Conservation (phyloP, 2,888 invertebrate species). For the Odiellus spinosus region DNA sequence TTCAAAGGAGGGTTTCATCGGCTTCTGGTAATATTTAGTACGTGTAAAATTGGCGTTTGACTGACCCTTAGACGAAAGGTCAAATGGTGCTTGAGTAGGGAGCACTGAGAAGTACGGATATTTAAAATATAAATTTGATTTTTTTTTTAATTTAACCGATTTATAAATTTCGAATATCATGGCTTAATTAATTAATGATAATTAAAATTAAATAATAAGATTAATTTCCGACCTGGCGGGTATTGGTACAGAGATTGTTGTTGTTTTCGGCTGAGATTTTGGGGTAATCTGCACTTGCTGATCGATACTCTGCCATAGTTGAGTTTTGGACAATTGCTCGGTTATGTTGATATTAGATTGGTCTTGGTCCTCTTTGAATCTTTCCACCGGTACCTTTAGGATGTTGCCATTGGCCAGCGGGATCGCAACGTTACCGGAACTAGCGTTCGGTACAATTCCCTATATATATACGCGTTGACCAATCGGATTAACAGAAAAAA, state of each 20-base stretch:
- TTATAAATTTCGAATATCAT: too few species aligned
- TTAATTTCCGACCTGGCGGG: background rate
- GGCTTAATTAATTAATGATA: too few species aligned
- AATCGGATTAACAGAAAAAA: too few species aligned
- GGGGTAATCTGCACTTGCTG: slow-evolving; percentile 40
- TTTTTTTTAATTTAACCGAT: too few species aligned
- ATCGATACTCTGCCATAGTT: slow-evolving; percentile 58
- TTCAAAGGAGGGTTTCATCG: too few species aligned
- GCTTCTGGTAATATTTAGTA: too few species aligned
- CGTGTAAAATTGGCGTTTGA: too few species aligned
- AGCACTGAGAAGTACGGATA: too few species aligned
- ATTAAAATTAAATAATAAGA: background rate
- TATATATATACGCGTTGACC: too few species aligned
- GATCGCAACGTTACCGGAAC: slow-evolving; percentile 52
- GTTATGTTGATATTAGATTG: slow-evolving; percentile 57
- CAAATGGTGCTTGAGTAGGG: too few species aligned
- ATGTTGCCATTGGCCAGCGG: slow-evolving; percentile 74
- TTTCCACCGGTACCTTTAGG: slow-evolving; percentile 65
- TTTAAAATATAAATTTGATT: too few species aligned
- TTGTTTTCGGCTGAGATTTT: slow-evolving; percentile 24
- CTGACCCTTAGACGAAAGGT: too few species aligned
- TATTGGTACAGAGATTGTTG: slow-evolving; percentile 22
- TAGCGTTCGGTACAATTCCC: slow-evolving; percentile 17
- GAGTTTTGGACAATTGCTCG: slow-evolving; percentile 81
- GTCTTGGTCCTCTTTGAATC: slow-evolving; percentile 22